Evolutionary conservation across 2,113 vertebrate genomes (phyloP), one percentile per base, ranked within the genome.

Genomic region (Orientallactaga bullata): DNA sequence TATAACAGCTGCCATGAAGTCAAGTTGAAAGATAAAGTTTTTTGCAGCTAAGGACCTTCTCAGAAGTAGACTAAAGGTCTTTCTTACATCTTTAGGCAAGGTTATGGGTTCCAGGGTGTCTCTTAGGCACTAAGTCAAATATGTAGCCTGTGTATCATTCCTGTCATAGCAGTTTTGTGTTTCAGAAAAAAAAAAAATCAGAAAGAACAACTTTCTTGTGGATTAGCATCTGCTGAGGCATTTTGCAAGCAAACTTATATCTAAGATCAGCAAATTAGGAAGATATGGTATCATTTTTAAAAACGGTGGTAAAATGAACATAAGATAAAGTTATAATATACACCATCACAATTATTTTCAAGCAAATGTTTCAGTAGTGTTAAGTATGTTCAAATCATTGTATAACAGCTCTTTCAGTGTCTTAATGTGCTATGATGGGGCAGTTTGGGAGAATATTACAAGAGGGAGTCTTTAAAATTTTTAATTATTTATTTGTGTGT

Each of bases 1-100:
- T 98, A 98, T 98, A 98, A 99, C 99, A 99, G 99, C 99, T 99
- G 99, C 97, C 99, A 98, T 98, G 98, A 98, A 98, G 98, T 98
- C 98, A 98, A 98, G 97, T 98, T 97, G 97, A 98, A 98, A 98
- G 98, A 99, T 98, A 99, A 98, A 98, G 97, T 47, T 97, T 98
- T 98, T 98, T 77, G 98, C 98, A 98, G 98, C 98, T 98, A 97
- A 98, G 97, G 98, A 98, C 98, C 98, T 98, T 98, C 97, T 98
- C 98, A 98, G 98, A 98, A 98, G 96, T 96, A 97, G 97, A 98
- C 97, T 97, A 98, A 98, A 98, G 98, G 98, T 98, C 98, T 97
- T 98, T 97, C 98, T 98, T 98, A 98, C 98, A 98, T 98, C 98
- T 98, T 98, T 97, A 97, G 93, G 97, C 94, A 97, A 97, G 96